Conservation (phyloP, 1,140 invertebrate genomes). For the Nasonia longicornis region DNA sequence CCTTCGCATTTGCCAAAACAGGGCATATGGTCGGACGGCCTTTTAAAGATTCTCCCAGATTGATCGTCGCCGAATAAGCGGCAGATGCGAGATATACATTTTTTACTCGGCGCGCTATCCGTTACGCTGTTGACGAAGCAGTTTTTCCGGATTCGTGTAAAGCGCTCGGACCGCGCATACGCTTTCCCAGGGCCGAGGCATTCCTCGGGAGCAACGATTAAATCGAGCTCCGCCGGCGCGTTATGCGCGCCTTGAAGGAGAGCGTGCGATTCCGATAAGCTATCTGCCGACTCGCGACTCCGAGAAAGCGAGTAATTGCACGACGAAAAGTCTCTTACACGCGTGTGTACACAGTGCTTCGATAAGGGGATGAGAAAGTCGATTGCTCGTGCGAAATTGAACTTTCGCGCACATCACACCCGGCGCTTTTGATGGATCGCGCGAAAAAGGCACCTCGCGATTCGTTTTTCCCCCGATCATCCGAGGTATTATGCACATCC, state of each 20-base stretch:
- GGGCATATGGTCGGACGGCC: background rate
- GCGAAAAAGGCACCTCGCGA: no score
- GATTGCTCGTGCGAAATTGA: background rate
- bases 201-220: background rate
- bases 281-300: constrained; percentile 9
- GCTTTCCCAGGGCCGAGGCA: background rate
- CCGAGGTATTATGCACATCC: no score
- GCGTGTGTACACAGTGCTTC: background rate
- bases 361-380: constrained; percentile 1
- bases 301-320: constrained; percentile 14
- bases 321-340: constrained; percentile 18
- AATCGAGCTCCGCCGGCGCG: constrained; percentile 5
- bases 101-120: background rate
- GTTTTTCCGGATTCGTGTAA: background rate
- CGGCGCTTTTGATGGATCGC: no score
- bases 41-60: background rate
- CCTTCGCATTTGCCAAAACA: background rate
- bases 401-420: no score
- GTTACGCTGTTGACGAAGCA: background rate
- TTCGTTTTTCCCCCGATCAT: background rate
- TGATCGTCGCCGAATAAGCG: background rate
- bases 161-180: no score
- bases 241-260: constrained; percentile 1
- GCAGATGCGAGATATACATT: background rate
- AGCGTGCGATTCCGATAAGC: constrained; percentile 24